phyloP scores from a whole-genome alignment of 2,797 vertebrate species.

The Lithobates sylvaticus region DNA sequence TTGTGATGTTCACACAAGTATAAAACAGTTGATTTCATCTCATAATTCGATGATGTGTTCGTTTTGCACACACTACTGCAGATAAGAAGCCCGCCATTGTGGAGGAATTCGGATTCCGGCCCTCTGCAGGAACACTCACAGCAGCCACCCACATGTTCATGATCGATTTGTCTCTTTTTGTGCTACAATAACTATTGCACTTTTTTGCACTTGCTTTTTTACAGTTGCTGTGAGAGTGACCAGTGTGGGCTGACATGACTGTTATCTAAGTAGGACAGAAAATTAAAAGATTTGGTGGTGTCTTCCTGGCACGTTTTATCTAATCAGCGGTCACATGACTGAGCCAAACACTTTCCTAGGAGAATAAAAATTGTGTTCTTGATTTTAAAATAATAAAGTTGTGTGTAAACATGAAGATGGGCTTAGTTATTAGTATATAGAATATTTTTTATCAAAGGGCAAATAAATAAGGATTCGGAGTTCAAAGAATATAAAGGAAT shows the following conservation, averaged over 20 bases:
- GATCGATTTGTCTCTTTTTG: too few relatives aligned
- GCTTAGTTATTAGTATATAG: too few relatives aligned
- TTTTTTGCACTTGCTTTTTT: slow-evolving; percentile 1
- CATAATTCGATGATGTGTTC: neutral
- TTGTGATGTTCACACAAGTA: neutral
- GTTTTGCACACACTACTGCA: neutral
- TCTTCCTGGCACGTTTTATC: slow-evolving; percentile 21
- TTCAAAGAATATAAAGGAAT: too few relatives aligned
- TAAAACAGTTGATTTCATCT: neutral
- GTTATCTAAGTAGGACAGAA: slow-evolving; percentile 1
- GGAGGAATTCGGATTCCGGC: neutral
- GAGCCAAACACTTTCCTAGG: slow-evolving; percentile 5
- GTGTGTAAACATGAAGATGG: neutral
- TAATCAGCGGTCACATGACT: slow-evolving; percentile 12
- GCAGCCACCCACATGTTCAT: too few relatives aligned
- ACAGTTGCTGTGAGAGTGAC: neutral
- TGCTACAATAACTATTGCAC: neutral
- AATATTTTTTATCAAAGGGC: too few relatives aligned
- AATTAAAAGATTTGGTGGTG: neutral
- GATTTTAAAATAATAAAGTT: slow-evolving; percentile 3
- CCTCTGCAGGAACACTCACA: too few relatives aligned
- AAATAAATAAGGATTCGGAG: too few relatives aligned
- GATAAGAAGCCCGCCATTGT: neutral
- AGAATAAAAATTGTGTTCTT: slow-evolving; percentile 1
- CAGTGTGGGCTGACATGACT: slow-evolving; percentile 13